A percentile compares a stretch with the other conserved stretches of the same genome.
Evolutionary conservation across 2,113 vertebrate species (phyloP).

Genomic region (Pogonocichla stellata): DNA sequence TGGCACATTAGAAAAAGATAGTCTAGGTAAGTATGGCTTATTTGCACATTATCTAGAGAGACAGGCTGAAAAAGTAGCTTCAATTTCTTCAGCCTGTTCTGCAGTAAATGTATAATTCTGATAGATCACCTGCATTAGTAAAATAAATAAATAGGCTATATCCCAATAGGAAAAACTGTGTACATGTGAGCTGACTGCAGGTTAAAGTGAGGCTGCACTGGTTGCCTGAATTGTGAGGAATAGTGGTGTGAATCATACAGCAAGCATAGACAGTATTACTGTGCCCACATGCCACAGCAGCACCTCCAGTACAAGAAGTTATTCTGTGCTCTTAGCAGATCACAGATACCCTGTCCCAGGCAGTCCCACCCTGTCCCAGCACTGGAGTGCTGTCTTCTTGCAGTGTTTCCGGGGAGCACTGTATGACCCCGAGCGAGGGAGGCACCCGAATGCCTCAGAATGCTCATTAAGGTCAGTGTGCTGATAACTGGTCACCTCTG

Average conservation of each 20-base stretch:
- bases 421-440: fast-evolving
- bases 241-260: not conserved
- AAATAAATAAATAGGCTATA: not conserved
- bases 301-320: not conserved
- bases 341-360: fast-evolving
- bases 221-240: not conserved
- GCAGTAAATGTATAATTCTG: not conserved
- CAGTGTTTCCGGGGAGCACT: not conserved
- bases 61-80: not conserved
- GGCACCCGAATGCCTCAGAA: not conserved
- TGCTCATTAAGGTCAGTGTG: not conserved
- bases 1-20: not conserved
- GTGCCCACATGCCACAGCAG: not conserved
- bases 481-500: not conserved
- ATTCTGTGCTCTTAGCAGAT: not conserved
- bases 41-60: not conserved
- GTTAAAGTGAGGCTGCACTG: not conserved
- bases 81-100: not conserved
- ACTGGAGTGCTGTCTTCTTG: not conserved
- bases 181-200: not conserved
- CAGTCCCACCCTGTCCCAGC: not conserved
- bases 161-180: not conserved
- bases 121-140: not conserved
- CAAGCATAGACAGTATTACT: fast-evolving
- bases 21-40: not conserved